A percentile compares a stretch with the other conserved stretches of the same genome.
phyloP scores from a whole-genome alignment of 2,797 vertebrate species.

The Corythornis leucogaster region DNA sequence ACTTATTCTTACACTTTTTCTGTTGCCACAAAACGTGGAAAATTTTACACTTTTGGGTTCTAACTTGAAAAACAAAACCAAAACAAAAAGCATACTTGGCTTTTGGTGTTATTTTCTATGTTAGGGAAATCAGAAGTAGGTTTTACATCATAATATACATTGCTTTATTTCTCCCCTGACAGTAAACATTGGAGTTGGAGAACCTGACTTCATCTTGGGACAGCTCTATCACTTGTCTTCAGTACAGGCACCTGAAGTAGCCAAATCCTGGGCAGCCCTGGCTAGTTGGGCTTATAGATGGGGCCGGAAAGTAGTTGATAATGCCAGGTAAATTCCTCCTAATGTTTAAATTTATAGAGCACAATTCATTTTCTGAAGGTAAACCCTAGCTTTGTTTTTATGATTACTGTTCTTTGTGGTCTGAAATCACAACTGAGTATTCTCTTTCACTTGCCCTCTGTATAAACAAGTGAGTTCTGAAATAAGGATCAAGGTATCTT shows the following conservation, averaged over 20 bases:
- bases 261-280: conserved; percentile 97
- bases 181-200: conserved; percentile 98
- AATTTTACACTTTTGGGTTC: neutral
- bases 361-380: neutral
- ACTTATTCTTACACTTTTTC: neutral
- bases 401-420: neutral
- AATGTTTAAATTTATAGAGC: neutral
- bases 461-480: neutral
- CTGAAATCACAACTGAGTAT: neutral
- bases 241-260: conserved; percentile 93
- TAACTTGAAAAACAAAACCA: neutral
- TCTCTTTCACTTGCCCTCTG: neutral
- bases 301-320: conserved; percentile 98
- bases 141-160: neutral
- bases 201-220: conserved; percentile 94
- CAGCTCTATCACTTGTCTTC: conserved; percentile 96
- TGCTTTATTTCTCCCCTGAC: neutral
- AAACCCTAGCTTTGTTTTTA: neutral
- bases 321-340: conserved; percentile 88
- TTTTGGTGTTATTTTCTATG: neutral
- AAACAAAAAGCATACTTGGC: neutral
- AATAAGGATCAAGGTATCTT: neutral
- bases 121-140: neutral
- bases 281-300: conserved; percentile 99
- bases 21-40: neutral